These are phyloP conservation scores for Laspeyria flexula DNA, from an alignment of 2,888 invertebrate species.

Conservation along the genomic window DNA sequence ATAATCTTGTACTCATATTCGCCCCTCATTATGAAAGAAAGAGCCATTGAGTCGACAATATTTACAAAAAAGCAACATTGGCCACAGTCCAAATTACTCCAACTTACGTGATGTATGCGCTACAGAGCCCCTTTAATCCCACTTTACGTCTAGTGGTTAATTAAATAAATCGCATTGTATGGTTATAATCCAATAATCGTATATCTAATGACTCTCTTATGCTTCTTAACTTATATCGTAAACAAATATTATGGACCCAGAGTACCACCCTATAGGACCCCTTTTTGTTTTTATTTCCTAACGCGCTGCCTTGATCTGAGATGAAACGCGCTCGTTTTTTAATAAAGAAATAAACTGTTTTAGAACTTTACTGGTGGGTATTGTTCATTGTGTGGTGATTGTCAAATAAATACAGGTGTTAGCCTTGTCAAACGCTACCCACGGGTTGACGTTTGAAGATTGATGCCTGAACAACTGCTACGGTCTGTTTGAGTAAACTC, in stretches of 20 bases:
- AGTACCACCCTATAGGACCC: constrained; percentile 43
- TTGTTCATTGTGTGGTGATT: constrained; percentile 42
- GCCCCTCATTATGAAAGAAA: constrained; percentile 33
- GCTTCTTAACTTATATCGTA: constrained; percentile 7
- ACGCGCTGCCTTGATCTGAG: constrained; percentile 37
- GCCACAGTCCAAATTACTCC: constrained; percentile 67
- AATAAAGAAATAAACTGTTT: constrained; percentile 41
- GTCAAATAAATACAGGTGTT: constrained; percentile 59
- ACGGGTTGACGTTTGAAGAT: constrained; percentile 53
- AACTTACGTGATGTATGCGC: constrained; percentile 64
- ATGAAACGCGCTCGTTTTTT: constrained; percentile 34
- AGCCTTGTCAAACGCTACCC: constrained; percentile 60
- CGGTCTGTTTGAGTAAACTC: constrained; percentile 47
- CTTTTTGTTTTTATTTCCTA: constrained; percentile 32
- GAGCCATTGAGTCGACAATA: constrained; percentile 32
- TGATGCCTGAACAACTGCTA: constrained; percentile 61
- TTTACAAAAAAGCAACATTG: constrained; percentile 58
- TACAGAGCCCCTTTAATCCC: constrained; percentile 57
- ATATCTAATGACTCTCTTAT: constrained; percentile 23
- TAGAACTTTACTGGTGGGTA: constrained; percentile 26
- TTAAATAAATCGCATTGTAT: constrained; percentile 59
- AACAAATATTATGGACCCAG: constrained; percentile 34
- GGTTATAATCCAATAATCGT: constrained; percentile 41
- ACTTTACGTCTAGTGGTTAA: constrained; percentile 56
- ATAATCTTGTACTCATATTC: constrained; percentile 31